A percentile compares a stretch with the other conserved stretches of the same genome.
Evolutionary conservation across 2,797 vertebrate species (phyloP).

Genomic region (Leuciscus waleckii): DNA sequence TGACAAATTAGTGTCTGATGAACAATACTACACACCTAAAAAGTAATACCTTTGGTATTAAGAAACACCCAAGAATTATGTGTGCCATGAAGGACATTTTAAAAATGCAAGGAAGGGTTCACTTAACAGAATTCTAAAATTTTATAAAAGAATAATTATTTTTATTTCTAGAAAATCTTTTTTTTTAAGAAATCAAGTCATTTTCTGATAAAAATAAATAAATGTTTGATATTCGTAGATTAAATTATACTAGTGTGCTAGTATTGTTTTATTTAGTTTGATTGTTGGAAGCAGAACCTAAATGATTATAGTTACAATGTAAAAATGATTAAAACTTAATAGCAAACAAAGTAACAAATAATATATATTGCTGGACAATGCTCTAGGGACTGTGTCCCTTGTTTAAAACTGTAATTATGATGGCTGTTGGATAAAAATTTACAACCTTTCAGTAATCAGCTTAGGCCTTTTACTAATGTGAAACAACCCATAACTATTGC

Average conservation of each 20-base stretch:
- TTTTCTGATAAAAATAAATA: background rate
- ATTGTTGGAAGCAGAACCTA: background rate
- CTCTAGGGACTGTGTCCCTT: background rate
- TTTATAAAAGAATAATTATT: background rate
- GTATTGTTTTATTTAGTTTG: background rate
- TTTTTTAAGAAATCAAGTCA: background rate
- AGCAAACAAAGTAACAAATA: background rate
- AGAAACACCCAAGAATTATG: background rate
- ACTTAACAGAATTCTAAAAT: background rate
- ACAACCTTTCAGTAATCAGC: background rate
- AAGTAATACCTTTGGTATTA: conserved; percentile 2
- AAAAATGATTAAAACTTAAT: background rate
- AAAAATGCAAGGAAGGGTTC: background rate
- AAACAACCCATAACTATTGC: background rate
- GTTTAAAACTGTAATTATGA: background rate
- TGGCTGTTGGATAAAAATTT: background rate
- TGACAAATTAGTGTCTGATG: background rate
- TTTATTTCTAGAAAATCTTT: background rate
- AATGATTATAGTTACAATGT: background rate
- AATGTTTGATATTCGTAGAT: background rate
- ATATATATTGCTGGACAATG: background rate
- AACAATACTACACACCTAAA: conserved; percentile 29
- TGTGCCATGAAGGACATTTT: background rate
- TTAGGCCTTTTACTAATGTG: background rate
- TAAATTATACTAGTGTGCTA: background rate